Base-by-base conservation (phyloP, 1,140 invertebrate genomes). In the Melitaea cinxia region DNA sequence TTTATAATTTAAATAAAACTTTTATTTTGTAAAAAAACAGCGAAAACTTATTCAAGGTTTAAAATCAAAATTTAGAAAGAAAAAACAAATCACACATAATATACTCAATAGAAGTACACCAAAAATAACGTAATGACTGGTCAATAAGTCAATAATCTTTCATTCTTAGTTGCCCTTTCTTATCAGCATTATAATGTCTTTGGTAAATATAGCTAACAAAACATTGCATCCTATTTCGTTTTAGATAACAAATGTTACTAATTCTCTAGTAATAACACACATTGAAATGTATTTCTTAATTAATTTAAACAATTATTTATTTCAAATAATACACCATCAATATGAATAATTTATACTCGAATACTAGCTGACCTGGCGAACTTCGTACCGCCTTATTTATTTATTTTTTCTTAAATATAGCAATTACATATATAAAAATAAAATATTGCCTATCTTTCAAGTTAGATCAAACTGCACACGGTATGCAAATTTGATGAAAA, bases 141-240 rank as follows among this genome's bases (percentile, higher is more conserved):
- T 19, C 37, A 42, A 42, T 17, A 42, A 42, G 37, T 17, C 14
- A 37, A 2, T 59, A 57, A 68, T 60, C 60, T 68, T 52, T 49
- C 59, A 67, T 57, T 68, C 56, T 54, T n/a, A 55, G 17, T 37
- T 68, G 65, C 69, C 69, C 69, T 63, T 60, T 68, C 56, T 57
- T 68, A 72, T 68, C 60, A 60, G 7, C 24, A 33, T 49, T 60
- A 15, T 53, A 37, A 35, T 35, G 52, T 60, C 50, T 60, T 26
- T 59, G 68, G 59, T 69, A 65, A 65, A 14, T 28, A 23, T 49
- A 9, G 39, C 49, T 33, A 65, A 12, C 26, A n/a, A 64, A 50
- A 50, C 45, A 26, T 53, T 50, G 54, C 47, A 65, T 65, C 62
- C 62, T 65, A 30, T 42, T 64, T 49, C 26, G 21, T 45, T 35